phyloP scores from a whole-genome alignment of 2,113 vertebrate species.

The Hypocryptadius cinnamomeus region DNA sequence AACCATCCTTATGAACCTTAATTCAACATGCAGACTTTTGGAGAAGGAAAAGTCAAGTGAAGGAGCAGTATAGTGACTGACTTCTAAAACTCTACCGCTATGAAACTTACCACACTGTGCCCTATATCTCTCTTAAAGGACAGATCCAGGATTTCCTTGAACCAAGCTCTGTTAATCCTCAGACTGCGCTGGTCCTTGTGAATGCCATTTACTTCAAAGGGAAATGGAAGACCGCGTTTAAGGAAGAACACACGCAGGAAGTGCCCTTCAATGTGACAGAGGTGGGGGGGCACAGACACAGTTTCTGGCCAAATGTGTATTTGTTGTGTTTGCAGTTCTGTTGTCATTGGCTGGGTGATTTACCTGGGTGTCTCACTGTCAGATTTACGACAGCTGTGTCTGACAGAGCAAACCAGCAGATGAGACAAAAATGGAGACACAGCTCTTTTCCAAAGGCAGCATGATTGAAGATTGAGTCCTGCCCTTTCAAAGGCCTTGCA shows the following conservation, averaged over 20 bases:
- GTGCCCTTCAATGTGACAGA: not conserved
- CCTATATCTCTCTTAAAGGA: slow-evolving; percentile 51
- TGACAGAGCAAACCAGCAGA: not conserved
- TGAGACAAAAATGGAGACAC: not conserved
- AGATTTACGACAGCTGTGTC: not conserved
- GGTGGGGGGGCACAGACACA: not conserved
- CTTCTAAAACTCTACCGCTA: not conserved
- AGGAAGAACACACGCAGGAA: not conserved
- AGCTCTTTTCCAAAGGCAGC: not conserved
- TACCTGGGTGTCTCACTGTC: not conserved
- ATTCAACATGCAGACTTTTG: not conserved
- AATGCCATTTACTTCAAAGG: slow-evolving; percentile 49
- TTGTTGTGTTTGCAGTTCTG: not conserved
- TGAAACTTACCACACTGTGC: not conserved
- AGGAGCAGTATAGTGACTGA: not conserved
- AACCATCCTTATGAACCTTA: not conserved
- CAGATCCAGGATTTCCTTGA: slow-evolving; percentile 77
- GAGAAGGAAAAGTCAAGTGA: not conserved
- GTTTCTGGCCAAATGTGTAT: not conserved
- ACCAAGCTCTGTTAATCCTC: slow-evolving; percentile 42
- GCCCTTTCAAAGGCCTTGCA: not conserved
- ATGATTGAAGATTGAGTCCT: not conserved
- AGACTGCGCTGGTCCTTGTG: slow-evolving; percentile 72
- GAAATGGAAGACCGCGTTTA: not conserved
- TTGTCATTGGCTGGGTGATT: not conserved